These are phyloP conservation scores for Drosophila kokeensis DNA, from an alignment of 2,888 invertebrate genomes.

Conservation along the genomic window DNA sequence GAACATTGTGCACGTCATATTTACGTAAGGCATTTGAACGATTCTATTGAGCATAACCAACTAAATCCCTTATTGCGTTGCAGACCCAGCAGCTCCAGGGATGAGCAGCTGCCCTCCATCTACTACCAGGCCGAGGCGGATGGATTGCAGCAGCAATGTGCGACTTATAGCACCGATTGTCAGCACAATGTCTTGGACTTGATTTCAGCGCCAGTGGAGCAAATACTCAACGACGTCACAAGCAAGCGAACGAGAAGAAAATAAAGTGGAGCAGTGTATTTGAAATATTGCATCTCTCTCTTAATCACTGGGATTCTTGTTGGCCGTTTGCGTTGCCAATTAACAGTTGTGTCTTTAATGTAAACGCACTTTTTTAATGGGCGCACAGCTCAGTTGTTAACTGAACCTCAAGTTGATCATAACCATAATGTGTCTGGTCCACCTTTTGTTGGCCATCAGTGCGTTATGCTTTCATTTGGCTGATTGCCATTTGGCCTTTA, in stretches of 20 bases:
- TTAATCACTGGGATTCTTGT: slow-evolving; percentile 8
- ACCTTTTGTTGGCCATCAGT: slow-evolving; percentile 22
- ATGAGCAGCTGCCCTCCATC: slow-evolving; percentile 70
- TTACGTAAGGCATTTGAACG: slow-evolving; percentile 87
- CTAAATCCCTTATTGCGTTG: not conserved
- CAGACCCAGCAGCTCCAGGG: slow-evolving; percentile 80
- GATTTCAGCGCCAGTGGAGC: slow-evolving; percentile 79
- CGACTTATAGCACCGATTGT: slow-evolving; percentile 58
- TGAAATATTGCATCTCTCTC: slow-evolving; percentile 15
- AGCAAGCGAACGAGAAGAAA: slow-evolving; percentile 49
- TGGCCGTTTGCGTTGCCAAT: slow-evolving; percentile 45
- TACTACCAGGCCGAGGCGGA: slow-evolving; percentile 82
- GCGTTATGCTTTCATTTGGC: slow-evolving; percentile 14
- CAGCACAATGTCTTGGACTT: slow-evolving; percentile 76
- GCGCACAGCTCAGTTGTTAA: slow-evolving; percentile 39
- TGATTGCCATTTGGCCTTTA: slow-evolving; percentile 69
- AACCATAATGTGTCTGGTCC: slow-evolving; percentile 33
- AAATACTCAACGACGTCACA: slow-evolving; percentile 64
- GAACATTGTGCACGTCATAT: slow-evolving; percentile 88
- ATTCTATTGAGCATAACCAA: not conserved
- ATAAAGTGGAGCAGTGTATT: slow-evolving; percentile 48
- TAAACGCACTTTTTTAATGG: slow-evolving; percentile 36
- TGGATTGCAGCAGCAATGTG: slow-evolving; percentile 71
- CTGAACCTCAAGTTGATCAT: slow-evolving; percentile 29
- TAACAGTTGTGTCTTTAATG: slow-evolving; percentile 42